Evolutionary conservation across 1,140 invertebrate genomes (phyloP), one percentile per base, ranked within the genome.

Genomic region (Harpegnathos saltator): DNA sequence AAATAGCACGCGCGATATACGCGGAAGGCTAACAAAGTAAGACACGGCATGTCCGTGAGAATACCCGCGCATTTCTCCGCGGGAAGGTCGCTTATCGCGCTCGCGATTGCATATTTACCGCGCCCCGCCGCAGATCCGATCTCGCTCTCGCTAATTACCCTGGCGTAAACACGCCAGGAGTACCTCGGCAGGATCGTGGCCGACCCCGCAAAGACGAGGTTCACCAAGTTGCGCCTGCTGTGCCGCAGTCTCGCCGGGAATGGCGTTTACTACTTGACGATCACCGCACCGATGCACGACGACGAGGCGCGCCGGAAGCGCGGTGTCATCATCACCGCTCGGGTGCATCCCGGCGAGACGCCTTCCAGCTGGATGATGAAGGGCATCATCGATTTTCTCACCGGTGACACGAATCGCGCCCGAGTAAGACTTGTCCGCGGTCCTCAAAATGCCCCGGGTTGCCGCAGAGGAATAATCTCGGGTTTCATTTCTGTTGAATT

Each of bases 291-390:
- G 89, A 92, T 95, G 24, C 95, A 94, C 69, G 94, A 95, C 61
- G 96, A 95, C 24, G 95, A 96, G 63, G 85, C 77, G 12, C 84
- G 82, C 65, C 97, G 97, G 91, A 98, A 97, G 91, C 96, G 96
- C 92, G 97, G 97, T 0, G 96, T 99, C 73, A 97, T 99, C 33
- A 96, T 99, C 80, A 98, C 98, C 29, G 97, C 97, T 0, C 95
- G 98, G 83, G 98, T 99, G 19, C 98, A 99, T 95, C 98, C 98
- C n/a, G 98, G 98, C 9, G 98, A 99, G 94, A 98, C 97, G 26
- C 99, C 98, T 58, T 96, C 98, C 0, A 99, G 98, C 3, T 99
- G 98, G 98, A 98, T 98, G 95, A 99, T 99, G 98, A 98, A 99
- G 95, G 98, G 98, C 62, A 96, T 98, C 72, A 97, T 99, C 94